Percentiles rank a stretch among this genome's conserved stretches.
These are phyloP conservation scores for Tympanuchus pallidicinctus DNA, from an alignment of 2,113 vertebrate genomes.

Conservation along the genomic window DNA sequence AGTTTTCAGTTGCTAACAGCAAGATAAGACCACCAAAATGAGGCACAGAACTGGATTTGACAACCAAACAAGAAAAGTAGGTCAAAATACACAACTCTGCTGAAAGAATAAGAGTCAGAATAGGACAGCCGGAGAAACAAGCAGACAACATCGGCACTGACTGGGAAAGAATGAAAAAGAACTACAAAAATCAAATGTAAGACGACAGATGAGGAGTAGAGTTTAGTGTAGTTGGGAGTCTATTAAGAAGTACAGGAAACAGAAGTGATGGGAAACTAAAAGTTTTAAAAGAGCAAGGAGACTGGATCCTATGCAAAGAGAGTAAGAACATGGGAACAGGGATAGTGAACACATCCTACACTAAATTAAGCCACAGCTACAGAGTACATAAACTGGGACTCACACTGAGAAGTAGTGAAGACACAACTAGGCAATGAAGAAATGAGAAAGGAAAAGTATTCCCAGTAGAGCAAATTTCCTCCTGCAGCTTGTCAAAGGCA, in stretches of 20 bases:
- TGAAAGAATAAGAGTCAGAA: neutral
- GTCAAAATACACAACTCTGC: neutral
- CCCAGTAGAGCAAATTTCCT: neutral
- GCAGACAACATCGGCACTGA: neutral
- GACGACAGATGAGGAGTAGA: neutral
- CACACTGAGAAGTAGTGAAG: neutral
- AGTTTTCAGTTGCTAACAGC: neutral
- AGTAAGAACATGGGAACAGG: neutral
- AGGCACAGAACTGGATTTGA: neutral
- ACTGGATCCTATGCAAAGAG: neutral
- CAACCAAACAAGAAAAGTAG: neutral
- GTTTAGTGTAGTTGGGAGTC: neutral
- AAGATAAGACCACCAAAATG: neutral
- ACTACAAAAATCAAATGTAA: neutral
- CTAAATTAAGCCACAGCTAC: neutral
- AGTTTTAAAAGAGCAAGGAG: neutral
- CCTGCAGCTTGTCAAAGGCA: neutral
- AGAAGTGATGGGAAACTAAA: neutral
- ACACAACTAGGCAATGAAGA: neutral
- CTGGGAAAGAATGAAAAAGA: neutral
- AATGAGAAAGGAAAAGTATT: neutral
- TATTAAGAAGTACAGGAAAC: neutral
- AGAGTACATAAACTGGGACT: neutral
- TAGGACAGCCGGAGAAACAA: neutral
- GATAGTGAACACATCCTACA: neutral